Conservation (phyloP, 2,113 vertebrate genomes). For the Notiomystis cincta region DNA sequence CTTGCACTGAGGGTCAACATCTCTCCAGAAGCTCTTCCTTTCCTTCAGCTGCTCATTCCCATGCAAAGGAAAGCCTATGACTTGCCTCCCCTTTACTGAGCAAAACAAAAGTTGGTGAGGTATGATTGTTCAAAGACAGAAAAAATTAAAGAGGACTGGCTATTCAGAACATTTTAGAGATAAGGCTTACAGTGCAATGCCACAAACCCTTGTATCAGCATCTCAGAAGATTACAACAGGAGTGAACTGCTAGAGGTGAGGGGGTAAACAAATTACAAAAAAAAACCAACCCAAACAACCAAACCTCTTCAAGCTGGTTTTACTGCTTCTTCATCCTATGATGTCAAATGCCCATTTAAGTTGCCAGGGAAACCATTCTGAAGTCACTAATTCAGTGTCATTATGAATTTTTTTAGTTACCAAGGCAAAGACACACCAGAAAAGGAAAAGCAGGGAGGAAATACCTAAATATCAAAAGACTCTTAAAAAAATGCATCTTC, state of each 20-base stretch:
- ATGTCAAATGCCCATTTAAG: not conserved
- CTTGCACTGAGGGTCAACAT: not conserved
- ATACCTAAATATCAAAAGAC: constrained; percentile 28
- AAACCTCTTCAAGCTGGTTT: not conserved
- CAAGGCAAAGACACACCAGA: not conserved
- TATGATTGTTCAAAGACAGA: not conserved
- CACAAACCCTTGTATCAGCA: not conserved
- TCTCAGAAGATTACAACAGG: not conserved
- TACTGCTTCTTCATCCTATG: not conserved
- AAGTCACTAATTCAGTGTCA: not conserved
- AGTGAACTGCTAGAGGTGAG: not conserved
- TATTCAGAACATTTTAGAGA: not conserved
- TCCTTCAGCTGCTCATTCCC: not conserved
- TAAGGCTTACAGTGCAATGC: not conserved
- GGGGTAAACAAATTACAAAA: not conserved
- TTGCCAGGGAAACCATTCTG: not conserved
- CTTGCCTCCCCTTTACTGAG: not conserved
- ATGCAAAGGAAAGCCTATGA: not conserved
- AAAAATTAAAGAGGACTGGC: not conserved
- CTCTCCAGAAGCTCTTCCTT: not conserved
- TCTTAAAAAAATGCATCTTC: not conserved
- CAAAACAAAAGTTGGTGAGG: not conserved
- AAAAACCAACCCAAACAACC: not conserved
- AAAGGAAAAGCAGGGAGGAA: not conserved
- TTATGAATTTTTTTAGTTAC: not conserved